phyloP scores from a whole-genome alignment of 2,888 invertebrate genomes.

The Synanthedon myopaeformis region DNA sequence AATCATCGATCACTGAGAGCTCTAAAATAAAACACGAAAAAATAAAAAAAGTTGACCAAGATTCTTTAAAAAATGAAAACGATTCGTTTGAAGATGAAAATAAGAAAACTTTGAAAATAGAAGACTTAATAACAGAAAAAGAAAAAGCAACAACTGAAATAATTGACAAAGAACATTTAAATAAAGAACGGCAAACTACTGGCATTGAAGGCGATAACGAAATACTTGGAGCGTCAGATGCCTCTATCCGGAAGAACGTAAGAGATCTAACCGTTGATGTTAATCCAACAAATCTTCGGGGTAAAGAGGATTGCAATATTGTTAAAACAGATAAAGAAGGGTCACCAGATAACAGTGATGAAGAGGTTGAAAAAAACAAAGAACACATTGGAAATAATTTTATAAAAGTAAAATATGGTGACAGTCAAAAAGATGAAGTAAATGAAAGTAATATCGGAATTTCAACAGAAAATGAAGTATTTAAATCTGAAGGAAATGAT shows the following conservation, averaged over 20 bases:
- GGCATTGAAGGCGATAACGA: neutral
- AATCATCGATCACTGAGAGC: no score
- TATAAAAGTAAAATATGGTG: no score
- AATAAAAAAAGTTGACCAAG: neutral
- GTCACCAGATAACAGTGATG: neutral
- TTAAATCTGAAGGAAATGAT: neutral
- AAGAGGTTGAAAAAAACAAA: neutral
- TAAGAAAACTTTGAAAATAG: neutral
- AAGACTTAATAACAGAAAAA: neutral
- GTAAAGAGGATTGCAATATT: no score
- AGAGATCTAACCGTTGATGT: no score
- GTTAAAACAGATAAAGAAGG: neutral
- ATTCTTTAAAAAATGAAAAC: neutral
- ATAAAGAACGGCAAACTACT: neutral
- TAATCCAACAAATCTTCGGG: no score
- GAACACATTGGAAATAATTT: neutral
- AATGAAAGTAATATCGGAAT: no score
- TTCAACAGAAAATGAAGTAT: neutral
- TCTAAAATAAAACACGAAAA: no score
- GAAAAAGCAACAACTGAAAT: neutral
- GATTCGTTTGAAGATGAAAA: neutral
- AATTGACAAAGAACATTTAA: neutral
- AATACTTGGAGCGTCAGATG: neutral
- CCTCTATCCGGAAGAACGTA: no score
- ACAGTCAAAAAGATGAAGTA: no score